phyloP scores from a whole-genome alignment of 2,113 vertebrate species.

The Chloebia gouldiae region DNA sequence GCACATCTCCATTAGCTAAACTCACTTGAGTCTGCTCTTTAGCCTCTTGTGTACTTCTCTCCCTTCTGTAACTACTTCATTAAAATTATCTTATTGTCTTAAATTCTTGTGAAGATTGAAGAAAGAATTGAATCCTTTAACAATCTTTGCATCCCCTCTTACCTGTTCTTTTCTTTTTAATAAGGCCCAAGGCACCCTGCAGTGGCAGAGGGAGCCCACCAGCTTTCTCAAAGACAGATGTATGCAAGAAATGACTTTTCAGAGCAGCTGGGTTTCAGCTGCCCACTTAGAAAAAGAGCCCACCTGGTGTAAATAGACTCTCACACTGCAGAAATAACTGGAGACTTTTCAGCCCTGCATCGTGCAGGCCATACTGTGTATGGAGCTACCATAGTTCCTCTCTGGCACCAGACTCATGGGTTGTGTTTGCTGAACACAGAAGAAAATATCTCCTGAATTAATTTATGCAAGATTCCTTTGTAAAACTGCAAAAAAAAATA shows the following conservation, averaged over 20 bases:
- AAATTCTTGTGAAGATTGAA: not conserved
- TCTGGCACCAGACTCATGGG: not conserved
- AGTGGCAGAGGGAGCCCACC: not conserved
- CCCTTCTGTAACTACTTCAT: not conserved
- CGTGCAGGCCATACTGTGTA: not conserved
- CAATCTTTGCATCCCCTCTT: not conserved
- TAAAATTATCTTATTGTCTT: not conserved
- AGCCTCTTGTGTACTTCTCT: not conserved
- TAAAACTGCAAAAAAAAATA: not conserved
- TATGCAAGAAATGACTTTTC: not conserved
- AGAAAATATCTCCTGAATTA: not conserved
- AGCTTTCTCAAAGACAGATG: not conserved
- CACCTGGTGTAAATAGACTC: not conserved
- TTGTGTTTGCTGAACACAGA: not conserved
- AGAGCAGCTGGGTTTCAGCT: not conserved
- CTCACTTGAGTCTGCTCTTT: not conserved
- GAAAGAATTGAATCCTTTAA: not conserved
- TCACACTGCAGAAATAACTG: not conserved
- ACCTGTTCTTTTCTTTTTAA: not conserved
- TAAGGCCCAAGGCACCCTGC: not conserved
- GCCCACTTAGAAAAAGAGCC: not conserved
- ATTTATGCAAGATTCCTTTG: not conserved
- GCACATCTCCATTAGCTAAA: not conserved
- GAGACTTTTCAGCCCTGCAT: not conserved
- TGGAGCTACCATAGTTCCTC: not conserved